A percentile compares a stretch with the other conserved stretches of the same genome.
Conservation (phyloP, 2,888 invertebrate species). For the Diadromus collaris region DNA sequence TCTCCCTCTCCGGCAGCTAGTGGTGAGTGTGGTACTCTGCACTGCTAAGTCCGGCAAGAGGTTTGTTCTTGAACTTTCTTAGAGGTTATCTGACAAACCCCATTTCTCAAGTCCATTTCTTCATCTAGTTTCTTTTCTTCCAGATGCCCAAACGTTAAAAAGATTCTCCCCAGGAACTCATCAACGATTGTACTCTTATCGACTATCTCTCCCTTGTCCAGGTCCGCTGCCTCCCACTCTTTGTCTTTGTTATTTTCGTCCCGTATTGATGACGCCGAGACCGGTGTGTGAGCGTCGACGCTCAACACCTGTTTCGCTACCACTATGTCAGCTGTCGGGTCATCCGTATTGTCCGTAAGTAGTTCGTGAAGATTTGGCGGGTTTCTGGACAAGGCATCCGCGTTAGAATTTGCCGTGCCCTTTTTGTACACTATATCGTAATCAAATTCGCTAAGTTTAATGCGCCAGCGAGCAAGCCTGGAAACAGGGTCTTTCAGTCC, state of each 20-base stretch:
- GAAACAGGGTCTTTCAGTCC: no score
- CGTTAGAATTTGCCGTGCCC: slow-evolving; percentile 68
- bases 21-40: slow-evolving; percentile 13
- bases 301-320: not conserved
- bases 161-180: slow-evolving; percentile 12
- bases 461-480: slow-evolving; percentile 57
- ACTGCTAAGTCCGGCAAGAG: slow-evolving; percentile 9
- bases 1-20: slow-evolving; percentile 3
- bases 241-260: not conserved
- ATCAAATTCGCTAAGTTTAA: slow-evolving; percentile 68
- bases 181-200: not conserved
- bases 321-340: not conserved
- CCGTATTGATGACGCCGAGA: not conserved
- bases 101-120: slow-evolving; percentile 2
- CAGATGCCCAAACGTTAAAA: slow-evolving; percentile 18
- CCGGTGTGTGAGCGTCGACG: slow-evolving; percentile 8
- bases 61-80: not conserved
- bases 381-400: slow-evolving; percentile 65
- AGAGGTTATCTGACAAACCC: not conserved
- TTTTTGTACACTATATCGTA: slow-evolving; percentile 70
- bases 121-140: not conserved
- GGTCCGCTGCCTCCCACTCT: not conserved
- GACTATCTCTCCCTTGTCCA: not conserved
- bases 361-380: not conserved
- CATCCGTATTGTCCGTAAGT: not conserved